Evolutionary conservation across 2,797 vertebrate species (phyloP), one percentile per base, ranked within the genome.

Genomic region (Mus minutoides): DNA sequence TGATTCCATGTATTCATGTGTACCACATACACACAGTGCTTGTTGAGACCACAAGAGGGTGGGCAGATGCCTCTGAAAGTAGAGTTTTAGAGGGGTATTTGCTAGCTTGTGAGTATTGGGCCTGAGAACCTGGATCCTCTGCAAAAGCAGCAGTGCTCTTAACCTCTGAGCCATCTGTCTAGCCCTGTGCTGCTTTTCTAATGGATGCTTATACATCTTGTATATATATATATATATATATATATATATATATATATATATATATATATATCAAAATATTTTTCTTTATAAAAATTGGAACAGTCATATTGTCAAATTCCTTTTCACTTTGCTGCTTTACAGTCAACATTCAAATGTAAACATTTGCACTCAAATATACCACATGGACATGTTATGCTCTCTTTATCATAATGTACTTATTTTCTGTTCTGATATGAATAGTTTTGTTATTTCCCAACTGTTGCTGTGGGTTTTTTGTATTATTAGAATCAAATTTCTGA

Each of bases 271-370:
- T 40, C 89, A 43, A 64, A 79, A 64, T 58, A 60, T 86, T 77
- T 29, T 60, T 54, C 2, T 86, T 22, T 87, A 64, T 90, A 94
- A 84, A 88, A 93, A 90, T 94, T 6, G 2, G 60, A 90, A 88
- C 46, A 58, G 75, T 75, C 56, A 75, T 56, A 46, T 78, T 58
- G 78, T 14, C 69, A 58, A 89, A 2, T 8, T 91, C 14, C 24
- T 49, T 16, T 73, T 2, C 3, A 89, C 52, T 9, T 56, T 94
- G 4, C 1, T 29, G 56, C 87, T 93, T 89, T 91, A 88, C 19
- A 85, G 6, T 64, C 16, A 77, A 60, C 21, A 52, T 85, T 37
- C 49, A 90, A 88, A 67, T 49, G 56, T 46, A 79, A 92, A 69
- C 1, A 79, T 88, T n/a, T 86, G 8, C 80, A 11, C 58, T n/a